These are phyloP conservation scores for Crossocerus cetratus DNA, from an alignment of 2,888 invertebrate genomes.

Conservation along the genomic window DNA sequence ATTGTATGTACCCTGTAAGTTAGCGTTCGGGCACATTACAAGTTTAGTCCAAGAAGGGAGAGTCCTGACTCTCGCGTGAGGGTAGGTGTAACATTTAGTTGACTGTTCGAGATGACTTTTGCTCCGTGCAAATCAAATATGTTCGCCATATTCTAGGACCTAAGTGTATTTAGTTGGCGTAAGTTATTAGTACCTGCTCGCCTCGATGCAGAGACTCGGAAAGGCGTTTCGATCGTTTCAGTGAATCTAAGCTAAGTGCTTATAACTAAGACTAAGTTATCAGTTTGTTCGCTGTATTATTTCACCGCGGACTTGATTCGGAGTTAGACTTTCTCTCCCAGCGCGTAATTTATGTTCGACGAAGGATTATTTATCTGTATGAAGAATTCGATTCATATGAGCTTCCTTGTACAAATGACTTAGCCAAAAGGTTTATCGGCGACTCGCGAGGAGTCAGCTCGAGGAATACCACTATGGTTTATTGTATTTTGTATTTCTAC, in stretches of 20 bases:
- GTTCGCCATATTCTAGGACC: conserved; percentile 65
- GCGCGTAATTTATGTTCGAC: background rate
- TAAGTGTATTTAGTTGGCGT: conserved; percentile 42
- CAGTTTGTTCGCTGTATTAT: background rate
- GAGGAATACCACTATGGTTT: background rate
- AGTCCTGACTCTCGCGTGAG: background rate
- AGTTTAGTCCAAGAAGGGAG: conserved; percentile 6
- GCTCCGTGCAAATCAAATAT: conserved; percentile 45
- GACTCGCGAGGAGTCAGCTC: background rate
- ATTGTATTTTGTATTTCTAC: conserved; percentile 35
- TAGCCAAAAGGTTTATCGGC: background rate
- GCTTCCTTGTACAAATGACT: background rate
- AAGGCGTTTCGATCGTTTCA: conserved; percentile 5
- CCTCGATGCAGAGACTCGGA: conserved; percentile 37
- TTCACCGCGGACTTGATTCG: conserved; percentile 9
- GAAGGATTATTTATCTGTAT: background rate
- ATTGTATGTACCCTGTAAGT: background rate
- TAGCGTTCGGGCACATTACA: conserved; percentile 30
- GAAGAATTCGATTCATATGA: background rate
- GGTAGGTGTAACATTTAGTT: background rate
- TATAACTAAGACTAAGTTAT: background rate
- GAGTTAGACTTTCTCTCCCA: background rate
- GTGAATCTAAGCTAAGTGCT: background rate
- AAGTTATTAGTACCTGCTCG: conserved; percentile 60
- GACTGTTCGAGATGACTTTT: conserved; percentile 16